phyloP scores from a whole-genome alignment of 1,140 invertebrate genomes.

The Dufourea novaeangliae region DNA sequence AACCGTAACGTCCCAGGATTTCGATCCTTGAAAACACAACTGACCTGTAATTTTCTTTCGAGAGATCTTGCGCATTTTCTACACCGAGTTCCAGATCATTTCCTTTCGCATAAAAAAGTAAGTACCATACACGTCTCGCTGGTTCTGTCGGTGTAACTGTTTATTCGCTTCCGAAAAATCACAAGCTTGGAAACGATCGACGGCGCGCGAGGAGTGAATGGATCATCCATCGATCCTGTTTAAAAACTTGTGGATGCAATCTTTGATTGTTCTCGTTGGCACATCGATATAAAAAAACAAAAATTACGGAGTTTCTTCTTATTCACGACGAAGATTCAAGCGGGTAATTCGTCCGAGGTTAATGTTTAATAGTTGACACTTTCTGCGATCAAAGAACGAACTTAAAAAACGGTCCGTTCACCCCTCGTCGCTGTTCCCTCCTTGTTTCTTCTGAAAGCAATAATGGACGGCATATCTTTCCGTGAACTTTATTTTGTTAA shows the following conservation, averaged over 20 bases:
- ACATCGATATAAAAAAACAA: background rate
- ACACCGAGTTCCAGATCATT: background rate
- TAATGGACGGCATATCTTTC: constrained; percentile 63
- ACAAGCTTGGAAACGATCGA: constrained; percentile 46
- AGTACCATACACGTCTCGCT: too few species aligned
- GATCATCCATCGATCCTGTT: constrained; percentile 15
- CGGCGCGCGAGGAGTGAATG: constrained; percentile 24
- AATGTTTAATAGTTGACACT: background rate
- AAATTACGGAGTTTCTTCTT: background rate
- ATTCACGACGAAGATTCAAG: background rate
- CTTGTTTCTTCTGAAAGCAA: constrained; percentile 41
- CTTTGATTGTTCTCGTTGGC: background rate
- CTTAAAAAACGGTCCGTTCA: background rate
- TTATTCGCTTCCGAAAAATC: too few species aligned
- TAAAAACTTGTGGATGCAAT: background rate
- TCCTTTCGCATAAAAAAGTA: background rate
- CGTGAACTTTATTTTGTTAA: constrained; percentile 44
- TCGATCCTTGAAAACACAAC: background rate
- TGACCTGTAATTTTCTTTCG: background rate
- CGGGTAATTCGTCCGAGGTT: background rate
- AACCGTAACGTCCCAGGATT: background rate
- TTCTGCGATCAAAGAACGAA: background rate
- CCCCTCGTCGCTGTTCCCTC: constrained; percentile 9
- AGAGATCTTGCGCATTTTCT: background rate
- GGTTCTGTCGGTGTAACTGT: background rate